These are phyloP conservation scores for Acronicta alni DNA, from an alignment of 2,888 invertebrate species.

Conservation along the genomic window DNA sequence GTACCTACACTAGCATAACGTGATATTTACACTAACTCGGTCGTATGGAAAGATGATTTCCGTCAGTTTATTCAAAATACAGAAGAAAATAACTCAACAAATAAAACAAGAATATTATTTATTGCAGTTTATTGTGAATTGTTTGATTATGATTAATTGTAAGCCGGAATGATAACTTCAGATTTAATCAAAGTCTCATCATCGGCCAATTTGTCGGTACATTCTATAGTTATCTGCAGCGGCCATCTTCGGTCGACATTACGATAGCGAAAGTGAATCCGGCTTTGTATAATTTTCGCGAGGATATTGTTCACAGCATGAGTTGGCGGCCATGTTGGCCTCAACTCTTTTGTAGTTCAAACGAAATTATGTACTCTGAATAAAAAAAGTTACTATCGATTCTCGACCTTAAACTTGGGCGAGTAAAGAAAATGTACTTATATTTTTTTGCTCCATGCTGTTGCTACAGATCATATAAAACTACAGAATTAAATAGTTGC, in stretches of 20 bases:
- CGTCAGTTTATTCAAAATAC: constrained; percentile 35
- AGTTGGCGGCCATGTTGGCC: constrained; percentile 51
- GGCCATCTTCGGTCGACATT: constrained; percentile 64
- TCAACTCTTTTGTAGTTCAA: constrained; percentile 43
- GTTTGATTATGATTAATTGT: constrained; percentile 31
- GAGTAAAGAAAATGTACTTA: constrained; percentile 36
- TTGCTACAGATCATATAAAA: constrained; percentile 31
- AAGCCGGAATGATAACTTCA: constrained; percentile 28
- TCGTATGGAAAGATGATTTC: constrained; percentile 51
- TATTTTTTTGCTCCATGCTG: constrained; percentile 6
- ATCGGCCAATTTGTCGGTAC: constrained; percentile 57
- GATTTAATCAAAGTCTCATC: constrained; percentile 47
- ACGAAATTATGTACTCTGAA: constrained; percentile 35
- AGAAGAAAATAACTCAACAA: constrained; percentile 23
- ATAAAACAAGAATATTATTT: constrained; percentile 8
- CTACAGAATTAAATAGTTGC: no score
- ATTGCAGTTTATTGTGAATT: constrained; percentile 25
- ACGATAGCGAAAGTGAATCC: constrained; percentile 81
- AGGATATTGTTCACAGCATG: constrained; percentile 86
- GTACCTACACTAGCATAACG: constrained; percentile 47
- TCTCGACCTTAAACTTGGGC: constrained; percentile 44
- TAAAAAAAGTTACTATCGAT: constrained; percentile 46
- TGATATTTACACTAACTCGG: constrained; percentile 50
- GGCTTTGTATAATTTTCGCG: constrained; percentile 83
- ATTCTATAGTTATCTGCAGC: constrained; percentile 61